Conservation (phyloP, 1,140 invertebrate genomes). For the Antheraea mylitta region DNA sequence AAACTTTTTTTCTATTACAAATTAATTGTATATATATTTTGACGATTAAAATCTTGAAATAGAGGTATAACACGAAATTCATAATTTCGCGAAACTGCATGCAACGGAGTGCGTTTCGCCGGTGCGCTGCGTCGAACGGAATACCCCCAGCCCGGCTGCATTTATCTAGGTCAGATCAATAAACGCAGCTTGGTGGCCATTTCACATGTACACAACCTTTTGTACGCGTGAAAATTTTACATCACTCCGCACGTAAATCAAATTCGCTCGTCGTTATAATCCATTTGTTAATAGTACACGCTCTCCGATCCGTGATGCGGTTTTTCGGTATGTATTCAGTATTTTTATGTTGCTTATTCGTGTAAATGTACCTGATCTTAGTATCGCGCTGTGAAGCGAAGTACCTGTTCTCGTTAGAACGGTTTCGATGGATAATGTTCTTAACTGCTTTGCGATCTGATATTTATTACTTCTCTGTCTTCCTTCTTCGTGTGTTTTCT, state of each 20-base stretch:
- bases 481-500: no score
- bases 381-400: background rate
- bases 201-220: background rate
- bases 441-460: no score
- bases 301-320: background rate
- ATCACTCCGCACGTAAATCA: background rate
- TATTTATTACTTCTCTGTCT: no score
- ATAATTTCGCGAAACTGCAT: background rate
- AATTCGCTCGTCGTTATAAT: background rate
- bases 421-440: no score
- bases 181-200: constrained; percentile 31
- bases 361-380: background rate
- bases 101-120: constrained; percentile 4
- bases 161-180: constrained; percentile 47
- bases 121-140: constrained; percentile 15
- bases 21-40: no score
- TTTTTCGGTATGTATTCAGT: background rate
- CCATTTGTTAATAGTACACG: background rate
- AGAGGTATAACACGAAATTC: background rate
- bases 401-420: no score
- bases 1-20: no score
- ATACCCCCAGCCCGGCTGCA: constrained; percentile 23
- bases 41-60: no score
- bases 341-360: background rate
- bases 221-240: background rate